These are phyloP conservation scores for Sinocyclocheilus anshuiensis DNA, from an alignment of 2,113 vertebrate genomes.

Conservation along the genomic window DNA sequence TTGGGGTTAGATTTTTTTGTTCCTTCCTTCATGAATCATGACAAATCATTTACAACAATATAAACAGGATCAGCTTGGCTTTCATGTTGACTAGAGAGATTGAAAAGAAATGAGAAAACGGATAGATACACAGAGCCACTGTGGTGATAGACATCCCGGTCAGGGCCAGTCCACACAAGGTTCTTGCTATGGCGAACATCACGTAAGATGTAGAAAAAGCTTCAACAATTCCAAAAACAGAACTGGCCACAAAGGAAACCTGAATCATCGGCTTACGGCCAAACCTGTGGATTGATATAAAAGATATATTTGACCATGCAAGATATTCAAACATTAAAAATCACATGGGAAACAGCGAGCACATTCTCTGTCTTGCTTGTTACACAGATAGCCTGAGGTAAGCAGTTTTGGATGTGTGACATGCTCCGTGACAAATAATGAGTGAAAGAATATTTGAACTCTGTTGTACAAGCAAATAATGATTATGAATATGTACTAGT, in stretches of 20 bases:
- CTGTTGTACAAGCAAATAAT: background rate
- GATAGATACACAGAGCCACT: slow-evolving; percentile 74
- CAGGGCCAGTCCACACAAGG: slow-evolving; percentile 76
- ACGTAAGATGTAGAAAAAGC: slow-evolving; percentile 77
- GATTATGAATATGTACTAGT: background rate
- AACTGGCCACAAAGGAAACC: slow-evolving; percentile 59
- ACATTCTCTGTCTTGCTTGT: background rate
- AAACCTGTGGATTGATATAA: slow-evolving; percentile 69
- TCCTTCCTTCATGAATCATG: too few species aligned
- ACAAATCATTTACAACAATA: background rate
- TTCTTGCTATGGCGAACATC: slow-evolving; percentile 78
- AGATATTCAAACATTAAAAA: background rate
- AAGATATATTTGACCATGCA: background rate
- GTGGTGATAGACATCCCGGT: slow-evolving; percentile 80
- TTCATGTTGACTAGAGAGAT: background rate
- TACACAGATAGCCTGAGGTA: background rate
- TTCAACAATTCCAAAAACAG: slow-evolving; percentile 50
- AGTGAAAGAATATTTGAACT: background rate
- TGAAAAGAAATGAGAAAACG: background rate
- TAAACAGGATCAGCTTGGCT: background rate
- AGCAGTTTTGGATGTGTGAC: background rate
- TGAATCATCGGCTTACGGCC: slow-evolving; percentile 72
- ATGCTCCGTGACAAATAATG: background rate
- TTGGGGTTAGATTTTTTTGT: too few species aligned
- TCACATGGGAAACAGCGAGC: background rate